Conservation (phyloP, 2,888 invertebrate species). For the Bellardia bayeri region DNA sequence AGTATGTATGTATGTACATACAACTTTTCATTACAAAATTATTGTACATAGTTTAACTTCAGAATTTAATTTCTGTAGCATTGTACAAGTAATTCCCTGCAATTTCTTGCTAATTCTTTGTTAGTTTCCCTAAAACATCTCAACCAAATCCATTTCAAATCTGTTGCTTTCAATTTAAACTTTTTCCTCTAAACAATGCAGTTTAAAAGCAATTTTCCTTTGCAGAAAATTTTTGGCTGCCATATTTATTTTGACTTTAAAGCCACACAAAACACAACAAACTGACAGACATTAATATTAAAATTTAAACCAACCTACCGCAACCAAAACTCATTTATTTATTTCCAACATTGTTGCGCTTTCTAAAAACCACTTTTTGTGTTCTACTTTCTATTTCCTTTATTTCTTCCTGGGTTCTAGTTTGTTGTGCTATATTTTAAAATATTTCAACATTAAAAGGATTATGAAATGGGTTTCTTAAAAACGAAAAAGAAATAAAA, state of each 20-base stretch:
- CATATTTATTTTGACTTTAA: slow-evolving; percentile 17
- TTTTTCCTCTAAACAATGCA: background rate
- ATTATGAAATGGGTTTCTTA: slow-evolving; percentile 1
- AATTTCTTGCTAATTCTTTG: background rate
- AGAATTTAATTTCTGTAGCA: no score
- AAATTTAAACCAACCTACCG: slow-evolving; percentile 1
- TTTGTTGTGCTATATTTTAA: slow-evolving; percentile 9
- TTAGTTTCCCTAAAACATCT: background rate
- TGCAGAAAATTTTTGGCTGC: background rate
- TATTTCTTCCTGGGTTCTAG: slow-evolving; percentile 16
- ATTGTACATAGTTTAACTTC: background rate
- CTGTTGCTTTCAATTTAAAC: slow-evolving; percentile 19
- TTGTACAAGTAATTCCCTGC: background rate
- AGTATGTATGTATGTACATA: no score
- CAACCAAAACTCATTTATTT: slow-evolving; percentile 18
- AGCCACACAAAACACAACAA: slow-evolving; percentile 3
- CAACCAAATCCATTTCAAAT: background rate
- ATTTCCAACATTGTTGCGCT: slow-evolving; percentile 34
- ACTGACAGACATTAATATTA: slow-evolving; percentile 5
- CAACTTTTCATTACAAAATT: no score
- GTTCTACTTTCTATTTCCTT: slow-evolving; percentile 46
- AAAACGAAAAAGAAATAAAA: background rate
- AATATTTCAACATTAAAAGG: background rate
- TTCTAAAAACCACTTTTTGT: slow-evolving; percentile 42
- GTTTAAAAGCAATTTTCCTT: background rate